Base-by-base conservation (phyloP, 2,797 vertebrate genomes). In the Tapirus indicus region DNA sequence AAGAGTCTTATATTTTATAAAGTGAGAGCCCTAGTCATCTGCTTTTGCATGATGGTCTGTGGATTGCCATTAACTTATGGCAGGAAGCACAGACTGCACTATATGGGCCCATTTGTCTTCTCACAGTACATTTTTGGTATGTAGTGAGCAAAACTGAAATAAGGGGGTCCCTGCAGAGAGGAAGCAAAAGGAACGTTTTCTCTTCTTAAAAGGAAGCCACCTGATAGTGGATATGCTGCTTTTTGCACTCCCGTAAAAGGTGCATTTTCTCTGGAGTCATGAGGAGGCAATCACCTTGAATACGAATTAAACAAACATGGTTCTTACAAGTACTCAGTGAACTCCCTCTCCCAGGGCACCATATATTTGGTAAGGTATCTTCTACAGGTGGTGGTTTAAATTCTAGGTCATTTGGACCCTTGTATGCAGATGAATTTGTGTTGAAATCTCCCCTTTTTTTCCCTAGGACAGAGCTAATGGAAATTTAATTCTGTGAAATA, bases 401-500 rank as follows among this genome's bases (percentile, higher is more conserved):
- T 90, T 71, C 32, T 72, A 49, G 18, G 79, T 86, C 38, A 89
- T 38, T 69, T 77, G 18, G 64, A 60, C 11, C 2, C 18, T 52
- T 96, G 16, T 54, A 79, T 74, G 29, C 35, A 88, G 29, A 71
- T 54, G 23, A 64, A 10, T 90, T 89, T 94, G 29, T 87, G 21
- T 47, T 88, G 35, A 78, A 85, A 89, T 68, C 29, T 78, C 20
- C 6, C 18, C 41, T 21, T 85, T 35, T 79, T 68, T 58, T 13
- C 68, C 54, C 38, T 18, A 88, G 17, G 56, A 84, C 27, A 90
- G 47, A 89, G 2, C 16, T 96, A 68, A 38, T 71, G 38, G 71
- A 94, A 96, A 94, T 95, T 88, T 88, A 88, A 94, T 97, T 97
- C n/a, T 86, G 13, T 64, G 88, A 92, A 93, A 79, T 83, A 90